Evolutionary conservation across 2,797 vertebrate genomes (phyloP).

Genomic region (Acrossocheilus wenchowensis): DNA sequence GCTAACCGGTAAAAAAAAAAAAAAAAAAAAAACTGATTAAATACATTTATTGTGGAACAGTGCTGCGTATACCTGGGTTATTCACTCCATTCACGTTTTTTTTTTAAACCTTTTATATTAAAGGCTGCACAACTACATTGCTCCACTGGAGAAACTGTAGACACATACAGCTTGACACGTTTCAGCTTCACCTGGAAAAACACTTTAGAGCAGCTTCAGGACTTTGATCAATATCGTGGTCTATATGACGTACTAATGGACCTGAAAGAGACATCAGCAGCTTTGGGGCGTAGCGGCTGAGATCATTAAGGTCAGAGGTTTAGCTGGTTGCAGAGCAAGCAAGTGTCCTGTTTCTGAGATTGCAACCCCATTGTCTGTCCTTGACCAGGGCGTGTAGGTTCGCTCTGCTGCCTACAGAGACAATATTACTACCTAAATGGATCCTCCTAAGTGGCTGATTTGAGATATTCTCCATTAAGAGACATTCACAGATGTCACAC

Average conservation of each 20-base stretch:
- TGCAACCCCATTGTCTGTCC: background rate
- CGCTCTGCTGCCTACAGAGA: background rate
- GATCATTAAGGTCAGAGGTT: conserved; percentile 24
- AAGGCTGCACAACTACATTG: background rate
- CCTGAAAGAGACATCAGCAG: conserved; percentile 17
- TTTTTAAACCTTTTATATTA: background rate
- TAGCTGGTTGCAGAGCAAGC: conserved; percentile 9
- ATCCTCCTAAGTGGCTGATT: background rate
- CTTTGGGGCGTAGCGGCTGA: background rate
- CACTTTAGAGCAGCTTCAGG: background rate
- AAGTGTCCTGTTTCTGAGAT: conserved; percentile 15
- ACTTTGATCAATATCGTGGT: background rate
- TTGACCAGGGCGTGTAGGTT: conserved; percentile 3
- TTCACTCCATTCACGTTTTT: too few relatives aligned
- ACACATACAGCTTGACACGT: background rate
- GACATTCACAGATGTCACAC: background rate
- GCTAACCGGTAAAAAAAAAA: too few relatives aligned
- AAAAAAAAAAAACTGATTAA: background rate
- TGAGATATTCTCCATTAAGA: background rate
- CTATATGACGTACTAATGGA: conserved; percentile 28
- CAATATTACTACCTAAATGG: background rate
- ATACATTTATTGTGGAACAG: too few relatives aligned
- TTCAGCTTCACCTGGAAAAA: conserved; percentile 4
- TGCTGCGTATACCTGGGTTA: background rate
- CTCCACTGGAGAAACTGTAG: background rate